Evolutionary conservation across 2,113 vertebrate genomes (phyloP).

Genomic region (Pelvicachromis taeniatus): DNA sequence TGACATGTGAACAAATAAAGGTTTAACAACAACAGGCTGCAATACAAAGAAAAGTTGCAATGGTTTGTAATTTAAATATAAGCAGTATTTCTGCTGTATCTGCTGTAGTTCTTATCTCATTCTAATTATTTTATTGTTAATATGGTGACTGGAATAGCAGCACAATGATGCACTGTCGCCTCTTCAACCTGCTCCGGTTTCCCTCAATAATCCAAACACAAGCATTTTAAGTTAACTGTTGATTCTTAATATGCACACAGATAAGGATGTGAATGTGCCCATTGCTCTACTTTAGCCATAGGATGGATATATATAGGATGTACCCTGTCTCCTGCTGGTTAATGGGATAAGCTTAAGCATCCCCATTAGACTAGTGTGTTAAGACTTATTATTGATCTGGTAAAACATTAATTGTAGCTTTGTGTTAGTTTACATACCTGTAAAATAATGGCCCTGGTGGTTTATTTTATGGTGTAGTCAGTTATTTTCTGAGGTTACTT

Average conservation of each 20-base stretch:
- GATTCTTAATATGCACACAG: not conserved
- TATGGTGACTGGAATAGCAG: not conserved
- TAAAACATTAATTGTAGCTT: not conserved
- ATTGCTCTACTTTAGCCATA: not conserved
- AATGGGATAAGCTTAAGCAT: not conserved
- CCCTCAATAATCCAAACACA: not conserved
- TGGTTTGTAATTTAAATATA: not conserved
- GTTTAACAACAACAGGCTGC: not conserved
- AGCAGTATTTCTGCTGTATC: not conserved
- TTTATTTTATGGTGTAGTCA: fast-evolving
- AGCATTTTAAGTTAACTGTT: not conserved
- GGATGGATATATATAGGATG: not conserved
- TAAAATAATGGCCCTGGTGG: not conserved
- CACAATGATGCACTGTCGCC: not conserved
- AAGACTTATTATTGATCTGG: not conserved
- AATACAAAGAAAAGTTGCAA: not conserved
- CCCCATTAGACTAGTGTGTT: not conserved
- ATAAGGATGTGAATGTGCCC: not conserved
- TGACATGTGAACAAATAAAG: not conserved
- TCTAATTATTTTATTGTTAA: not conserved
- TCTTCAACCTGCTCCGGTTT: not conserved
- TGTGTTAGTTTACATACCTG: not conserved
- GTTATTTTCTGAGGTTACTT: too few relatives aligned
- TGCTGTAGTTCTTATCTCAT: not conserved
- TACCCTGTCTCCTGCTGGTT: not conserved